Evolutionary conservation across 2,113 vertebrate genomes (phyloP), one percentile per base, ranked within the genome.

Genomic region (Indicator maculatus): DNA sequence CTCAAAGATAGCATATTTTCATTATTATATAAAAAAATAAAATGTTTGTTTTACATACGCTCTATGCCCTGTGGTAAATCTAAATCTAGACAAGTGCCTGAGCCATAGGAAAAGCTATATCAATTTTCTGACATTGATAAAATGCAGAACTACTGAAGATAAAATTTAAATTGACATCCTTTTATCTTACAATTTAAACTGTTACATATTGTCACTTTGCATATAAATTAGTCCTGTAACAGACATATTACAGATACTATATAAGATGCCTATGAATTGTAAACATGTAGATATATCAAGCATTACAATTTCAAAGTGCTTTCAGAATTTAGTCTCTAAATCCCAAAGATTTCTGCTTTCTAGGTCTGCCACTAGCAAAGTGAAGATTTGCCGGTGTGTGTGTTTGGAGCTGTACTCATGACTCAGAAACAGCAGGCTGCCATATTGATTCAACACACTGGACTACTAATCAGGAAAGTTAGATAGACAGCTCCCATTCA

Each of bases 1-100:
- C 23, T 95, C 45, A 80, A 89, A 41, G 30, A 39, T 64, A 93
- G 56, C 93, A 52, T 74, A 90, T 90, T 95, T 90, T 82, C 45
- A 74, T 86, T 83, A 31, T 31, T 91, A 23, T 39, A 85, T 83
- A 94, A 41, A 83, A 88, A 80, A 58, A 63, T 15, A 58, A 9
- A 58, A 28, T 56, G 12, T 36, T 95, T 88, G 13, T 59, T 85
- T 91, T 70, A 87, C 45, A 81, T 76, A 61, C 9, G 86, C 27
- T 41, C 23, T 12, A 23, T 66, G 38, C 44, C 16, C 63, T 56
- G n/a, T 67, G 23, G 16, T 86, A 93, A 89, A 94, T 86, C 39
- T 80, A 72, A 92, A 88, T 61, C 23, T 53, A 39, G 28, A 39
- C n/a, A 91, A 87, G 39, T 70, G 41, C 14, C 41, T 94, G 55